Evolutionary conservation across 2,113 vertebrate species (phyloP).

Genomic region (Gulo gulo): DNA sequence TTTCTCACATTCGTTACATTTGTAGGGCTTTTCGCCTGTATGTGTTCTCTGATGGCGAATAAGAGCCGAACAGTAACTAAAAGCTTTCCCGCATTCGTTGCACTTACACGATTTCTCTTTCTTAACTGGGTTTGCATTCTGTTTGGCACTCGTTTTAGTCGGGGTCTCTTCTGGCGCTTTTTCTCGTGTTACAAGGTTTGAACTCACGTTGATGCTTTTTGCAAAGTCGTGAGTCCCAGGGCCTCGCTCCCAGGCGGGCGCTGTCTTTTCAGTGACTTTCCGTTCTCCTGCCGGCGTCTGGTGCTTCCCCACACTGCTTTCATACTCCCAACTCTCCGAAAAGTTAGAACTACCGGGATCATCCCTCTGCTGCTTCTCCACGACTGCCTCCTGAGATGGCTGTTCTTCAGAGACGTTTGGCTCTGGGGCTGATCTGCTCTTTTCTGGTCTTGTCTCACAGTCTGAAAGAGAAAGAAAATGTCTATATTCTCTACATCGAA

Average conservation of each 20-base stretch:
- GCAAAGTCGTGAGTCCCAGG: not conserved
- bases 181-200: not conserved
- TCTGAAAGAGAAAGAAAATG: slow-evolving; percentile 68
- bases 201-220: not conserved
- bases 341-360: not conserved
- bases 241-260: not conserved
- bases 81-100: slow-evolving; percentile 77
- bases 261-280: not conserved
- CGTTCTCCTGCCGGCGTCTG: not conserved
- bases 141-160: not conserved
- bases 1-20: slow-evolving; percentile 77
- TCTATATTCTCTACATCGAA: not conserved
- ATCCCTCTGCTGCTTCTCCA: not conserved
- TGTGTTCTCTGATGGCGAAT: slow-evolving; percentile 77
- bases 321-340: not conserved
- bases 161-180: not conserved
- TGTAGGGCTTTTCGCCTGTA: slow-evolving; percentile 78
- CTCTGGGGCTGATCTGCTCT: not conserved
- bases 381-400: not conserved
- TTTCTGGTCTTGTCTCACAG: not conserved
- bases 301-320: not conserved
- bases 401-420: not conserved
- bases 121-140: slow-evolving; percentile 36
- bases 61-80: slow-evolving; percentile 77
- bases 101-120: slow-evolving; percentile 76